Evolutionary conservation across 2,888 invertebrate species (phyloP), one percentile per base, ranked within the genome.

Genomic region (Andricus quercusramuli): DNA sequence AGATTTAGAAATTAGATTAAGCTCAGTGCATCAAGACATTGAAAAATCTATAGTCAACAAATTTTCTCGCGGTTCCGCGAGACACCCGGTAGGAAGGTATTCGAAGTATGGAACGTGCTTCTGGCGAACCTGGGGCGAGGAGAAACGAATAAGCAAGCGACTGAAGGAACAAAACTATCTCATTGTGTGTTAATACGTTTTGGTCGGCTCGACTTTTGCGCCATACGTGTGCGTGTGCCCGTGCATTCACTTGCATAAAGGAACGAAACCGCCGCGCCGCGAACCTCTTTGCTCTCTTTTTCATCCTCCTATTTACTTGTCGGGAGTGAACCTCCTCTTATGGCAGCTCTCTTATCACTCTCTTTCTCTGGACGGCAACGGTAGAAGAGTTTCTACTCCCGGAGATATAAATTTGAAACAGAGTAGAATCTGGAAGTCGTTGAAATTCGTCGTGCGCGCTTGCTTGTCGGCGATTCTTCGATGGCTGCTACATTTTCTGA

Each of bases 181-280:
- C 92, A 93, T 93, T 93, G 92, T 93, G 92, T 93, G 93, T 92
- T 93, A 93, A 93, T 93, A 92, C 89, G 89, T 88, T 88, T 89
- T 86, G 84, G 87, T 86, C 88, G 88, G 86, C 85, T 85, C 81
- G 86, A 85, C 87, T 88, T 86, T 86, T 86, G 86, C 85, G 74
- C 68, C 64, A 79, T 70, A 83, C 80, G 81, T 84, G 81, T 81
- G 81, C 80, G 78, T 32, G 62, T 51, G 79, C 65, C 25, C 78
- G 66, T 79, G 81, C 77, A 80, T 82, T 83, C 80, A 70, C 81
- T 78, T 78, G 68, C 77, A 78, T 81, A 81, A 80, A 82, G 79
- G 83, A 80, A 82, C 81, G 80, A 85, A 82, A 82, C 80, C 82
- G 82, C 79, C 66, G 29, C 82, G 81, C 79, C 66, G 29, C 56